phyloP scores from a whole-genome alignment of 2,113 vertebrate species.

The Merops nubicus region DNA sequence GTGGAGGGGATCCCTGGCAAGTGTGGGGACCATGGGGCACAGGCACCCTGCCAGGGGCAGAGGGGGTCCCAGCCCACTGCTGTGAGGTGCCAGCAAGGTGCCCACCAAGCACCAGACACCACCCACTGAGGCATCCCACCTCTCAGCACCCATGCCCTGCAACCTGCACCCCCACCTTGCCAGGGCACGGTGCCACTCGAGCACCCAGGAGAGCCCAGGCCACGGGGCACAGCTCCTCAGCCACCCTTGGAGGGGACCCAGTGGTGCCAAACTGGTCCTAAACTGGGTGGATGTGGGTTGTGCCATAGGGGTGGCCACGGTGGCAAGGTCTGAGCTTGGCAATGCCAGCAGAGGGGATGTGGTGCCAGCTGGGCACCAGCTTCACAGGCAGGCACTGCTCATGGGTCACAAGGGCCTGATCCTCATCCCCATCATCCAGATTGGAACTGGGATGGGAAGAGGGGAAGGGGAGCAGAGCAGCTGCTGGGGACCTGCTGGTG shows the following conservation, averaged over 20 bases:
- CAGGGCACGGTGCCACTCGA: rapidly evolving
- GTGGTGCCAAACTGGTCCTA: not conserved
- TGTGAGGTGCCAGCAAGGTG: not conserved
- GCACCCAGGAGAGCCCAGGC: not conserved
- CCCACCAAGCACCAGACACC: not conserved
- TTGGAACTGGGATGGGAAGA: rapidly evolving
- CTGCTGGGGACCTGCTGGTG: not conserved
- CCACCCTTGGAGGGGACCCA: rapidly evolving
- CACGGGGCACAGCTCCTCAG: rapidly evolving
- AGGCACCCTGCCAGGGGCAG: not conserved
- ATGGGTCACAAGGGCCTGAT: not conserved
- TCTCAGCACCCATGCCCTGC: not conserved
- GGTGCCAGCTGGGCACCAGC: not conserved
- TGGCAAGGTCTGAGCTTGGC: not conserved
- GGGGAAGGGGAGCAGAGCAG: no score
- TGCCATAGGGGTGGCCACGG: not conserved
- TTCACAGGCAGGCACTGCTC: not conserved
- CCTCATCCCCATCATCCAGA: not conserved
- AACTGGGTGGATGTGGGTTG: rapidly evolving
- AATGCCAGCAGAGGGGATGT: not conserved
- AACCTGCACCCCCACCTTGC: rapidly evolving
- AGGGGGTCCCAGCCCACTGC: not conserved
- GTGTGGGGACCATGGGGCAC: rapidly evolving
- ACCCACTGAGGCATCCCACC: rapidly evolving
- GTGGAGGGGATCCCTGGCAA: not conserved